phyloP scores from a whole-genome alignment of 2,113 vertebrate species.

The Ginglymostoma cirratum region DNA sequence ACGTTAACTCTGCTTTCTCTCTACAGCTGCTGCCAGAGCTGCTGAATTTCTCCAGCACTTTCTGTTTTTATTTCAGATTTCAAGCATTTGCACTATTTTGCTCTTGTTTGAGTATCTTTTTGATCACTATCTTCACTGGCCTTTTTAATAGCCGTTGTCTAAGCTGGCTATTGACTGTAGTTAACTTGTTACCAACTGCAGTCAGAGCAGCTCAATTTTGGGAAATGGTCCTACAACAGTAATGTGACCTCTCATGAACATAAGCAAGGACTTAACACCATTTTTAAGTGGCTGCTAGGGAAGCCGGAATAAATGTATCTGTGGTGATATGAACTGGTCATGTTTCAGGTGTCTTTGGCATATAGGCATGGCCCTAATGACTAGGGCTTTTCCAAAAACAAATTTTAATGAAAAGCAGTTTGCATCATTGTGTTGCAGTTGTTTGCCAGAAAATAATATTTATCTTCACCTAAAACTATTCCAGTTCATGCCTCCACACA shows the following conservation, averaged over 20 bases:
- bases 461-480: background rate
- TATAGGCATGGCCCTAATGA: background rate
- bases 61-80: too few species aligned
- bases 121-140: background rate
- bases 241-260: background rate
- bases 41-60: too few species aligned
- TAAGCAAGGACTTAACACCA: background rate
- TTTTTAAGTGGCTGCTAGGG: background rate
- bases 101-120: background rate
- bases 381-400: background rate
- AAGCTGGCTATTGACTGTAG: background rate
- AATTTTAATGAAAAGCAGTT: background rate
- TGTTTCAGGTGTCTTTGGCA: background rate
- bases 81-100: too few species aligned
- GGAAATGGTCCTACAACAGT: background rate
- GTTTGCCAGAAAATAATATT: background rate
- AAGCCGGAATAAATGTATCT: background rate
- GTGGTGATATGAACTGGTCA: background rate
- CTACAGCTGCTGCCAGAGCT: too few species aligned
- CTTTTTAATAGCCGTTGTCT: background rate
- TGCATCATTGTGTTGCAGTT: background rate
- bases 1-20: too few species aligned
- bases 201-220: background rate
- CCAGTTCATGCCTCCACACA: background rate
- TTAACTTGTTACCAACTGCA: background rate